phyloP scores from a whole-genome alignment of 30 jellyfish, hydroid and myxozoan species.

The Hydractinia echinata region DNA sequence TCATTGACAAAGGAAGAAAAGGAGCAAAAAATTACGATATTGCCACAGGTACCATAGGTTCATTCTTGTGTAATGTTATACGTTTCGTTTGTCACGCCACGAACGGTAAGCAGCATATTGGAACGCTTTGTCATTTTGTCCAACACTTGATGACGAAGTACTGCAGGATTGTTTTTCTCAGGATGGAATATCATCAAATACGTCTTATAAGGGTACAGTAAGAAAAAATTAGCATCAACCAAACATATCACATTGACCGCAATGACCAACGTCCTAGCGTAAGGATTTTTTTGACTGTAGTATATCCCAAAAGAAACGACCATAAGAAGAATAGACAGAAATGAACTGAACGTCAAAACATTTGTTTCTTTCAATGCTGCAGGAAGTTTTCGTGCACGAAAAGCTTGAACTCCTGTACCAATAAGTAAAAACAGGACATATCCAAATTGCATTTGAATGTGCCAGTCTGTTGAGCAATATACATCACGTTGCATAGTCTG shows the following conservation, averaged over 20 bases:
- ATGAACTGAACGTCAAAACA: not conserved
- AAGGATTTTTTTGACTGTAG: not conserved
- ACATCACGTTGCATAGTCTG: not conserved
- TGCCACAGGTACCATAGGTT: too few species aligned
- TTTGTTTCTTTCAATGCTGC: not conserved
- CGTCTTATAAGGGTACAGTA: not conserved
- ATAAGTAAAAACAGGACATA: not conserved
- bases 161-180: not conserved
- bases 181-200: not conserved
- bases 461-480: constrained; percentile 1
- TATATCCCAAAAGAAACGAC: not conserved
- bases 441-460: not conserved
- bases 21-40: too few species aligned
- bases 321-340: not conserved
- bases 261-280: not conserved
- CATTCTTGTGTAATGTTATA: too few species aligned
- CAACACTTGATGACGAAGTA: not conserved
- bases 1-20: too few species aligned
- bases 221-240: not conserved
- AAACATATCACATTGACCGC: not conserved
- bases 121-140: not conserved
- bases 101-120: too few species aligned
- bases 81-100: too few species aligned
- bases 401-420: not conserved
- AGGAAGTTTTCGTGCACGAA: not conserved